Conservation (phyloP, 2,113 vertebrate genomes). For the Poicephalus gulielmi region DNA sequence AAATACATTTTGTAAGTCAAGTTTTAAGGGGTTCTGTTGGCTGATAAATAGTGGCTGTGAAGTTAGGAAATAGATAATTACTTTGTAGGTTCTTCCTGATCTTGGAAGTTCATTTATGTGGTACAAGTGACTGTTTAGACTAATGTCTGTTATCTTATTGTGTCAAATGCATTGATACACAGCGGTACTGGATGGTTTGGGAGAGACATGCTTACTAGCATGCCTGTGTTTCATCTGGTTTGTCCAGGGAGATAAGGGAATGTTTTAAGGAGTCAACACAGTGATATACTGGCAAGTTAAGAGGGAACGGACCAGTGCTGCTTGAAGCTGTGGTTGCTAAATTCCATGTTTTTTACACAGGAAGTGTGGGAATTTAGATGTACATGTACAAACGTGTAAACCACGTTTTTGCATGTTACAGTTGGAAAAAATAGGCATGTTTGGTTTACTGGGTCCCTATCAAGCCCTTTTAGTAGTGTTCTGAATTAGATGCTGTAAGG, state of each 20-base stretch:
- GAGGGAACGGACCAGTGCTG: background rate
- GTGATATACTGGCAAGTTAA: background rate
- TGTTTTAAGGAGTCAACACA: background rate
- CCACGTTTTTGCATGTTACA: background rate
- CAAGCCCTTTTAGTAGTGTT: background rate
- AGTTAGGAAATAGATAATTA: background rate
- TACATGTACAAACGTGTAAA: background rate
- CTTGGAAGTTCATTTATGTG: background rate
- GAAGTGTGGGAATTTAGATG: background rate
- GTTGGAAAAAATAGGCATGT: background rate
- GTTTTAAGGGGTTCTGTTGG: background rate
- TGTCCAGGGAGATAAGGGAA: background rate
- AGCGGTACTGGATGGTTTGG: background rate
- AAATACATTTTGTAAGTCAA: background rate
- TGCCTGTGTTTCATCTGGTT: background rate
- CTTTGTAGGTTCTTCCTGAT: background rate
- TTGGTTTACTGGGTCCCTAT: background rate
- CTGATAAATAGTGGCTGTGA: background rate
- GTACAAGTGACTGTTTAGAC: background rate
- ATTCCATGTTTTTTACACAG: background rate
- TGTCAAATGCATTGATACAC: background rate
- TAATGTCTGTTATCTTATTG: background rate
- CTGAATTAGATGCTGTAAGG: background rate
- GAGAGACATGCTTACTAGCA: background rate
- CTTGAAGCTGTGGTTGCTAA: background rate